Evolutionary conservation across 2,888 invertebrate genomes (phyloP), one percentile per base, ranked within the genome.

Genomic region (Diplazon laetatorius): DNA sequence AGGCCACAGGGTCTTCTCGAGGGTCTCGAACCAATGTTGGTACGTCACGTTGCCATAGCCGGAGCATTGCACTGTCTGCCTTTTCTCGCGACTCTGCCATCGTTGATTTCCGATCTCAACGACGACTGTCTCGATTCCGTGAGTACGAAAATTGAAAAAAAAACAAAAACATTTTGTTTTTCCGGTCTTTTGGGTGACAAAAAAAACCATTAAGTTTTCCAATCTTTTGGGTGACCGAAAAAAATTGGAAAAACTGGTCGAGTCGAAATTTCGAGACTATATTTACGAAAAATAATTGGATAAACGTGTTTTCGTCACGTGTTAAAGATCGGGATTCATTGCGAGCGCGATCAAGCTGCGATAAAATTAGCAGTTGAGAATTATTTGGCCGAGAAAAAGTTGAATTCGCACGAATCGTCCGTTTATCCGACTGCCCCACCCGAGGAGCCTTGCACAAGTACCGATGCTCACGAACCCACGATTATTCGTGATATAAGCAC

Each of bases 51-150:
- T 42, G 92, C 96, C 42, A 93, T 94, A 84, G 94, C 94, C 86
- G 95, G 95, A 66, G 95, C 94, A 12, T 93, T 95, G 84, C 95
- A 96, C 88, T 96, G 95, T 89, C 91, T 96, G 81, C 96, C 96
- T 65, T 95, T 95, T 90, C 92, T 96, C 85, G 94, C 94, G 0
- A 93, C 88, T 35, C 82, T 90, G 63, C 89, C 90, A 63, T 87
- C 87, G 42, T 86, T 91, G 60, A 87, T 94, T 79, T 88, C 92
- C 59, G 90, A 92, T 81, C 91, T 95, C 46, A 93, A 92, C 52
- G 91, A 93, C 66, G 92, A 93, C 18, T 92, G 94, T 87, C 91
- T 95, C 63, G 91, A 91, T 85, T 89, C 92, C 76, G 94, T 91
- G 82, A 60, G 85, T 78, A 5, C n/a, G n/a, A n/a, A n/a, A n/a